These are phyloP conservation scores for Mystacornis crossleyi DNA, from an alignment of 2,113 vertebrate species.

Conservation along the genomic window DNA sequence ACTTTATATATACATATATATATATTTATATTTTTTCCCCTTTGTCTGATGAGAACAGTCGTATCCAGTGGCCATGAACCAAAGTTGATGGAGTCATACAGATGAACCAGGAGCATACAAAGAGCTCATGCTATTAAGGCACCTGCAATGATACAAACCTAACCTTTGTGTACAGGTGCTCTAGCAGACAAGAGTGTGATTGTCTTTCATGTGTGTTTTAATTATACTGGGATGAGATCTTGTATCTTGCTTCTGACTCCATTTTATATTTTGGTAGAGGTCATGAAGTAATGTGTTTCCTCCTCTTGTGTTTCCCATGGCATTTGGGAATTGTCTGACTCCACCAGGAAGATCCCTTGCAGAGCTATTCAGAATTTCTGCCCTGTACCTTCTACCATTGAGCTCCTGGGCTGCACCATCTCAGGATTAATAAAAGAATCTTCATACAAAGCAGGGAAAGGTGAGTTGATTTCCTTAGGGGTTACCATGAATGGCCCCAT, in stretches of 20 bases:
- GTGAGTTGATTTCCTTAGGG: neutral
- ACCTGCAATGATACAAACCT: neutral
- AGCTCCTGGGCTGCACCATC: neutral
- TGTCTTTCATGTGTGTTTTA: neutral
- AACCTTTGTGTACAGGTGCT: neutral
- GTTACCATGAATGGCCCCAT: neutral
- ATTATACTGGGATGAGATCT: neutral
- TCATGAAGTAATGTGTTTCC: neutral
- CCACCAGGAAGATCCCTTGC: neutral
- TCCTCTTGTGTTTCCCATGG: neutral
- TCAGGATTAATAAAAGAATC: neutral
- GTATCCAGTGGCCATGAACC: neutral
- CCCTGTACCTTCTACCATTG: neutral
- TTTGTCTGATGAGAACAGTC: neutral
- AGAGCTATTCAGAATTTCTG: neutral
- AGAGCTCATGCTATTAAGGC: neutral
- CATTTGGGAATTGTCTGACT: conserved; percentile 1
- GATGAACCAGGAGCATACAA: neutral
- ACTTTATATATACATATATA: neutral
- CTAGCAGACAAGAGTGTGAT: neutral
- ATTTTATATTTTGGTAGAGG: neutral
- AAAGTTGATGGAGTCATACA: neutral
- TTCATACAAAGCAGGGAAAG: neutral
- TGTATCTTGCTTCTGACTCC: neutral
- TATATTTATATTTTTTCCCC: neutral